Evolutionary conservation across 2,888 invertebrate genomes (phyloP).

Genomic region (Myathropa florea): DNA sequence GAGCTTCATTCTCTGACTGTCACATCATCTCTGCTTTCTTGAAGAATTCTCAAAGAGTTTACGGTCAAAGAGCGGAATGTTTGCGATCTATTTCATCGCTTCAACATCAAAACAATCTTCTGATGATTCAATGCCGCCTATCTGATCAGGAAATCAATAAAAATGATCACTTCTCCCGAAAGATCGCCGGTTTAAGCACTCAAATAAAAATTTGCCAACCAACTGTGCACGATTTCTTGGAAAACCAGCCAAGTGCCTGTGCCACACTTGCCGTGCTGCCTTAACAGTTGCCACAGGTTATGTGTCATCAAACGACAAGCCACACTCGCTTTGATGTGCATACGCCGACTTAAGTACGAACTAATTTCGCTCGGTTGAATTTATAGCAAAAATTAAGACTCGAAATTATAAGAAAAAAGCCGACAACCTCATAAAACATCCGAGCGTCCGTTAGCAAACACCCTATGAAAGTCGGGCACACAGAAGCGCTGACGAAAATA

Average conservation of each 20-base stretch:
- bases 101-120: neutral
- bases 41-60: neutral
- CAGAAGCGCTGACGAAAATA: slow-evolving; percentile 27
- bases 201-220: neutral
- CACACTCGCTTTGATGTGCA: neutral
- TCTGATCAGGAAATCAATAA: neutral
- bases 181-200: neutral
- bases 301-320: neutral
- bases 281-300: neutral
- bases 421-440: slow-evolving; percentile 27
- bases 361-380: neutral
- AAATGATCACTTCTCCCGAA: neutral
- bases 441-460: slow-evolving; percentile 28
- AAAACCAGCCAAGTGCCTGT: neutral
- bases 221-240: neutral
- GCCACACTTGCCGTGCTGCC: neutral
- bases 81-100: neutral
- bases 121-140: neutral
- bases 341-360: neutral
- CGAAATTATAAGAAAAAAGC: slow-evolving; percentile 4
- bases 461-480: slow-evolving; percentile 49
- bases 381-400: slow-evolving; percentile 6
- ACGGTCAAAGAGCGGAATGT: neutral
- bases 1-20: no score
- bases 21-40: no score